Base-by-base conservation (phyloP, 2,113 vertebrate genomes). In the Pelmatolapia mariae region DNA sequence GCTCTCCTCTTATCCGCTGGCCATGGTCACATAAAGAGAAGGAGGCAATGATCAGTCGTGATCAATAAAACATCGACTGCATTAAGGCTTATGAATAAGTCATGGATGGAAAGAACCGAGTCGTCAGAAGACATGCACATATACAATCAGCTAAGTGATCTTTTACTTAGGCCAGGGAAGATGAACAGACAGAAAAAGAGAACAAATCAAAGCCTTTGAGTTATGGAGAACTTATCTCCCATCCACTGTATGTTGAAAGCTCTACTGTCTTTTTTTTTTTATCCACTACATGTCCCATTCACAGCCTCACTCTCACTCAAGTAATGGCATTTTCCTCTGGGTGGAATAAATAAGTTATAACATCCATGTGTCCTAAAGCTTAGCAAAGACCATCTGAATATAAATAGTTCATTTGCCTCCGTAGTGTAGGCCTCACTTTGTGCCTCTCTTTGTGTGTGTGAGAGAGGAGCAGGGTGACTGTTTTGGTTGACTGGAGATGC, bases 41-140 rank as follows among this genome's bases (percentile, higher is more conserved):
- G 88, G 90, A 92, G 89, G 92, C 91, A 92, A 80, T 94, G 93
- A 95, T 94, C 91, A 71, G 82, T 83, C 61, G 87, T 93, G 86
- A 96, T 96, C 96, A 96, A 95, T 97, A 95, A 97, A 94, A 92
- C 90, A 96, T 90, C 8, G 88, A 90, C 91, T 94, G 89, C 94
- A 95, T 96, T 96, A 96, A 91, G 87, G 93, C 66, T 38, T 63
- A 96, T 96, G 84, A 96, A 96, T 95, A 95, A 96, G 89, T 95
- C 88, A 96, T 95, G 87, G 40, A 54, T 22, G 68, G 82, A 87
- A 92, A 92, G 86, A 94, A 86, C 78, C 84, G 73, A 86, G 92
- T 82, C 43, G 38, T 83, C 76, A 22, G 81, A 43, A 86, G 84
- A 80, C 83, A 89, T 80, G 86, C 85, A 87, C 63, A 33, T 81